Evolutionary conservation across 64 coral and sea anemone genomes (phyloP).

Genomic region (Orbicella faveolata): DNA sequence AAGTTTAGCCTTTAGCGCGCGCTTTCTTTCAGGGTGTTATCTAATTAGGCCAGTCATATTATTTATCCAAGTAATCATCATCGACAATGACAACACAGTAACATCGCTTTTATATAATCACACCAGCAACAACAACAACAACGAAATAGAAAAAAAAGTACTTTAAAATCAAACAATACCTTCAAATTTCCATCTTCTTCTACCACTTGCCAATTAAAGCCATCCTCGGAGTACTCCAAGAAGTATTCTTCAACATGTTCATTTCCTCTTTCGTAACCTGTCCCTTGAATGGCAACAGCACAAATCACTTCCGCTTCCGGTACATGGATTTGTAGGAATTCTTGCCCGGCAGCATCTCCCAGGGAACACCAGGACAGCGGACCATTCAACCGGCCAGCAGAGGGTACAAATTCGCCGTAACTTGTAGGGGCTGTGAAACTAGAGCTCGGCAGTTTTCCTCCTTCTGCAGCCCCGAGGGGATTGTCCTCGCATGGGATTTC

Average conservation of each 20-base stretch:
- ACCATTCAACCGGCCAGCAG: constrained; percentile 38
- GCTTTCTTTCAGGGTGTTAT: no score
- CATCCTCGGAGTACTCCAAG: constrained; percentile 24
- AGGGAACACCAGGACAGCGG: constrained; percentile 32
- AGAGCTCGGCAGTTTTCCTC: neutral
- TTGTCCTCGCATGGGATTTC: constrained; percentile 19
- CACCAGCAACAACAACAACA: no score
- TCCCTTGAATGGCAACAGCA: constrained; percentile 54
- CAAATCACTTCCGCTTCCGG: constrained; percentile 30
- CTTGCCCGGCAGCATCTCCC: neutral
- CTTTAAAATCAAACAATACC: neutral
- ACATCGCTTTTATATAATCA: no score
- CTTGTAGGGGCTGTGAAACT: constrained; percentile 5
- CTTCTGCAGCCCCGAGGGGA: neutral
- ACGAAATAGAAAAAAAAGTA: no score
- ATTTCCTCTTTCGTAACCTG: neutral
- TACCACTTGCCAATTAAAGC: constrained; percentile 12
- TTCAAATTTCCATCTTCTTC: constrained; percentile 14
- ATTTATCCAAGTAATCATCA: no score
- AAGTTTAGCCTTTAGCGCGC: no score
- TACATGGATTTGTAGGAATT: constrained; percentile 45
- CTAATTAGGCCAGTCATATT: no score
- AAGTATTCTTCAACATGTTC: constrained; percentile 9
- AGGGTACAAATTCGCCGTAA: neutral
- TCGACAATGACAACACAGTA: no score